Evolutionary conservation across 2,888 invertebrate genomes (phyloP).

Genomic region (Lycaena phlaeas): DNA sequence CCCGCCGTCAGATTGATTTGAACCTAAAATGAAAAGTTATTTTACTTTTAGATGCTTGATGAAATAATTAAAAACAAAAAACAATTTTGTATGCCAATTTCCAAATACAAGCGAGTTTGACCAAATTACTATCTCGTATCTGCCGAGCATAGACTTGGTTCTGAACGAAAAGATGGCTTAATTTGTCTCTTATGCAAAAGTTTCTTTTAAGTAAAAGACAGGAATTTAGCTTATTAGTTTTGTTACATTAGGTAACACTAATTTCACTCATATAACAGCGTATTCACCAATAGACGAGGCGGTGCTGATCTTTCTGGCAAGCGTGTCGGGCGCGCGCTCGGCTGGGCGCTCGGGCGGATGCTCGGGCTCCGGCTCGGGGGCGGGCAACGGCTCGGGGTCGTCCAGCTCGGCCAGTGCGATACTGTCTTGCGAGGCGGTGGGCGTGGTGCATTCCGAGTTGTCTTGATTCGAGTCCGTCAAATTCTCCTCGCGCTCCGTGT

Average conservation of each 20-base stretch:
- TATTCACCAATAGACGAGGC: conserved; percentile 54
- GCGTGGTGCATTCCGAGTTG: conserved; percentile 69
- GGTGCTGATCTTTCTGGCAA: conserved; percentile 55
- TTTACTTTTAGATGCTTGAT: too few relatives aligned
- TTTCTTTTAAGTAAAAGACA: too few relatives aligned
- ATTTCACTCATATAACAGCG: too few relatives aligned
- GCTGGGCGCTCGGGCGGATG: conserved; percentile 21
- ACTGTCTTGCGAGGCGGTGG: conserved; percentile 63
- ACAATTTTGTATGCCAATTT: too few relatives aligned
- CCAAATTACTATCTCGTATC: too few relatives aligned
- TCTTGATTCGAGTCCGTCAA: conserved; percentile 68
- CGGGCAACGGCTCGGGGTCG: conserved; percentile 27
- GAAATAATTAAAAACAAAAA: too few relatives aligned
- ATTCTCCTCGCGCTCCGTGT: conserved; percentile 66
- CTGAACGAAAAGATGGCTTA: too few relatives aligned
- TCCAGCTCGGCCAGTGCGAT: conserved; percentile 53
- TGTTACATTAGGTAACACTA: too few relatives aligned
- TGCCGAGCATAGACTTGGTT: too few relatives aligned
- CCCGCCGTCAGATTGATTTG: conserved; percentile 63
- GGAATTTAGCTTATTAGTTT: too few relatives aligned
- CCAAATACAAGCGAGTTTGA: too few relatives aligned
- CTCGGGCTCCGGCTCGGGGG: conserved; percentile 35
- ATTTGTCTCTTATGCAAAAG: too few relatives aligned
- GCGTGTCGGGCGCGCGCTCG: conserved; percentile 22
- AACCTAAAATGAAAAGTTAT: conserved; percentile 31